Evolutionary conservation across 2,113 vertebrate species (phyloP).

Genomic region (Caracal caracal): DNA sequence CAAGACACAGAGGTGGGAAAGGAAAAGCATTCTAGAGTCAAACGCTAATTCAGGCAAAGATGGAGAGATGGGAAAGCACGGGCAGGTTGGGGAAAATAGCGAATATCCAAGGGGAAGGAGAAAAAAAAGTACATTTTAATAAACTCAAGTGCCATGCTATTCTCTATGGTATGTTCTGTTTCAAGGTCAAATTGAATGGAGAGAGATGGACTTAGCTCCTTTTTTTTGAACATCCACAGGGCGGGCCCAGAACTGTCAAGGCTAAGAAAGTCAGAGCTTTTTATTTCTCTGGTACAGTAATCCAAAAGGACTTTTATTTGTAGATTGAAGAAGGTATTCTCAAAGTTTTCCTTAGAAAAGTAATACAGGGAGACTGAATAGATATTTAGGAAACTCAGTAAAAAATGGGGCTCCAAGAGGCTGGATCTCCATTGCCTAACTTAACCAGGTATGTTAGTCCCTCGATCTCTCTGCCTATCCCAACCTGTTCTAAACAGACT

Average conservation of each 20-base stretch:
- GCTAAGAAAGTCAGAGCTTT: slow-evolving; percentile 1
- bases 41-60: background rate
- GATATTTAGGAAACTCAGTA: background rate
- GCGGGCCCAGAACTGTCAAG: background rate
- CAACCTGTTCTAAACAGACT: background rate
- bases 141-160: background rate
- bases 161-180: background rate
- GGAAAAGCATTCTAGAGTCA: background rate
- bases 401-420: background rate
- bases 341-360: slow-evolving; percentile 49
- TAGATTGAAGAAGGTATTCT: slow-evolving; percentile 23
- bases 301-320: slow-evolving; percentile 21
- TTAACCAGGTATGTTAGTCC: background rate
- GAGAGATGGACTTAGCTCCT: background rate
- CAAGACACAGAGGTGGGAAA: background rate
- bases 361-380: background rate
- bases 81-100: background rate
- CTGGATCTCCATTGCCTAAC: background rate
- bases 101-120: background rate
- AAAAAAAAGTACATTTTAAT: background rate
- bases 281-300: background rate
- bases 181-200: slow-evolving; percentile 42
- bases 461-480: background rate
- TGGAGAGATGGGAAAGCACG: background rate
- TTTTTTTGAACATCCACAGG: background rate